phyloP scores from a whole-genome alignment of 2,797 vertebrate species.

The Trachops cirrhosus region DNA sequence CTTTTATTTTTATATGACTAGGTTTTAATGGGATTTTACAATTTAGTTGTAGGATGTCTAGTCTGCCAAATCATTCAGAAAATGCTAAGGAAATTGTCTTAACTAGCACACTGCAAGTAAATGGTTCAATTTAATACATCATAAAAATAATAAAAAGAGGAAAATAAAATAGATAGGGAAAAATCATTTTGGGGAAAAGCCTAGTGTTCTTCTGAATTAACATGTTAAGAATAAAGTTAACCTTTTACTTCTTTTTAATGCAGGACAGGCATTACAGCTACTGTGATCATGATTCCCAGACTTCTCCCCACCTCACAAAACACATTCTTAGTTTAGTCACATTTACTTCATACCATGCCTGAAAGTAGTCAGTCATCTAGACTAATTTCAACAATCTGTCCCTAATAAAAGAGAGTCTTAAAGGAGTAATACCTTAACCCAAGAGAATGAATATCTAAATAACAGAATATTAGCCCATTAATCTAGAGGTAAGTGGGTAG shows the following conservation, averaged over 20 bases:
- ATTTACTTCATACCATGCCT: conserved; percentile 36
- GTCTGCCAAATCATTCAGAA: conserved; percentile 71
- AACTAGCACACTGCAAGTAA: conserved; percentile 70
- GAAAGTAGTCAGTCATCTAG: neutral
- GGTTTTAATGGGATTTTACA: conserved; percentile 74
- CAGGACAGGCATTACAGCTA: conserved; percentile 1
- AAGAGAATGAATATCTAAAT: neutral
- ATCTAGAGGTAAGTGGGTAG: neutral
- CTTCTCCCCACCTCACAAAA: neutral
- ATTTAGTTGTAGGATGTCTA: conserved; percentile 64
- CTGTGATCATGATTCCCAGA: neutral
- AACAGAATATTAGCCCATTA: neutral
- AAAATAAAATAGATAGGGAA: conserved; percentile 72
- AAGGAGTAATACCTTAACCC: neutral
- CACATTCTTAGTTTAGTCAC: conserved; percentile 25
- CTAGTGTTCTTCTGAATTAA: conserved; percentile 60
- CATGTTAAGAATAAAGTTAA: conserved; percentile 55
- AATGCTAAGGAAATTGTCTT: conserved; percentile 74
- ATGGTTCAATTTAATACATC: conserved; percentile 70
- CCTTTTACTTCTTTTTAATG: conserved; percentile 38
- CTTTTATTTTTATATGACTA: conserved; percentile 74
- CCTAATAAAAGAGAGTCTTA: neutral
- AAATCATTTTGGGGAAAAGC: conserved; percentile 53
- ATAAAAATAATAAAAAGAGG: conserved; percentile 75
- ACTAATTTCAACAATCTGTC: conserved; percentile 9